These are phyloP conservation scores for Numida meleagris DNA, from an alignment of 2,113 vertebrate species.

Conservation along the genomic window DNA sequence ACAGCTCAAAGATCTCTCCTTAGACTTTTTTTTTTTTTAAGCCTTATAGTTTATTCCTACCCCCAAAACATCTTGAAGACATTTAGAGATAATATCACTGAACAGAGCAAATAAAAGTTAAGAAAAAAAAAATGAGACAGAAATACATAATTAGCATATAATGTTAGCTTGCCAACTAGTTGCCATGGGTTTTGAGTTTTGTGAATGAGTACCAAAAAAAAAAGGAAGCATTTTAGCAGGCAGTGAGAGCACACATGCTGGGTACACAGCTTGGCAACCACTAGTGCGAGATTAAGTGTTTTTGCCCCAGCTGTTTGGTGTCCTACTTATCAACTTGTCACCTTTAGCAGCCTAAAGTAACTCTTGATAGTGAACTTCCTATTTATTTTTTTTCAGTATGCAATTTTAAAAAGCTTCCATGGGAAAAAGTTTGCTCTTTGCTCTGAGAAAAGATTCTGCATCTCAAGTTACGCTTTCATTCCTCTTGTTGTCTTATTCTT, in stretches of 20 bases:
- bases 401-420: not conserved
- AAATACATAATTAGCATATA: not conserved
- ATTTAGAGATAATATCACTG: not conserved
- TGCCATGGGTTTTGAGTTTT: not conserved
- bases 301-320: not conserved
- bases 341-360: not conserved
- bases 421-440: not conserved
- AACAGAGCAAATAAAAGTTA: not conserved
- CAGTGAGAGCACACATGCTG: not conserved
- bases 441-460: not conserved
- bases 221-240: not conserved
- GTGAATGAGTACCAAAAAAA: not conserved
- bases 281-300: not conserved
- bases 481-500: not conserved
- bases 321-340: not conserved
- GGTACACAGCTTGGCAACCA: not conserved
- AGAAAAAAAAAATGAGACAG: not conserved
- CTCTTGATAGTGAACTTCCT: not conserved
- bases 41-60: not conserved
- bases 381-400: not conserved
- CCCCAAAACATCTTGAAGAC: not conserved
- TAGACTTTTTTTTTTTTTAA: not conserved
- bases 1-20: not conserved
- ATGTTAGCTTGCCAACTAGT: not conserved
- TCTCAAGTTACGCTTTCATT: not conserved